Percentiles rank a stretch among this genome's conserved stretches.
These are phyloP conservation scores for Triplophysa dalaica DNA, from an alignment of 2,113 vertebrate genomes.

Conservation along the genomic window DNA sequence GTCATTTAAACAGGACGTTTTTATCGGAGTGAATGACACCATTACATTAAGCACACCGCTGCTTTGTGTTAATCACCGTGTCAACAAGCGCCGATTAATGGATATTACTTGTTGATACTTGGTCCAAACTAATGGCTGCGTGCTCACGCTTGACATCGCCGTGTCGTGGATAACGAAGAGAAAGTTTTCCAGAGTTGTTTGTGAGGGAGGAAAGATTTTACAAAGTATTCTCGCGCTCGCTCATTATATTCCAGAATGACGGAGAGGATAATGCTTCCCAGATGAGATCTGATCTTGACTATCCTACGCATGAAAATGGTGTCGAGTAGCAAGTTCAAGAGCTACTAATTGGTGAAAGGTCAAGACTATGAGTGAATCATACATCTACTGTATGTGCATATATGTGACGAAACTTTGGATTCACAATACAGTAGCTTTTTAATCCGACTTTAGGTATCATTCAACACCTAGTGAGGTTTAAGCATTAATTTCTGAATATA, in stretches of 20 bases:
- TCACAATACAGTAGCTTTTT: conserved; percentile 35
- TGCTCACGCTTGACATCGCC: conserved; percentile 43
- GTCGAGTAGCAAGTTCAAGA: conserved; percentile 34
- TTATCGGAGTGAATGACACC: conserved; percentile 60
- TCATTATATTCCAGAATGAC: conserved; percentile 43
- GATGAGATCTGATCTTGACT: conserved; percentile 35
- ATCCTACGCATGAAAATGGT: conserved; percentile 1
- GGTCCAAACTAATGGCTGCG: conserved; percentile 50
- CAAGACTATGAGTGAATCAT: conserved; percentile 28
- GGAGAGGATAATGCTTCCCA: conserved; percentile 41
- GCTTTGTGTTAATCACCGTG: conserved; percentile 59
- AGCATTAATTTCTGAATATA: no score
- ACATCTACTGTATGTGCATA: conserved; percentile 14
- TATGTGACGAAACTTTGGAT: conserved; percentile 43
- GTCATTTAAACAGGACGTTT: conserved; percentile 64
- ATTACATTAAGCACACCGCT: conserved; percentile 61
- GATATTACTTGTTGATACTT: conserved; percentile 56
- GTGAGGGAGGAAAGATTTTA: conserved; percentile 36
- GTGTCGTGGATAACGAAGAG: conserved; percentile 34
- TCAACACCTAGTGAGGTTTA: no score
- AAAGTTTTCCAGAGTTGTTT: conserved; percentile 47
- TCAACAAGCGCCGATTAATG: conserved; percentile 59
- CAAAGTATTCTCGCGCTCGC: conserved; percentile 8
- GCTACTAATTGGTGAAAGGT: conserved; percentile 43
- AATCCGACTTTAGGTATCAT: neutral